Evolutionary conservation across 2,888 invertebrate species (phyloP).

Genomic region (Leptopterna dolabrata): DNA sequence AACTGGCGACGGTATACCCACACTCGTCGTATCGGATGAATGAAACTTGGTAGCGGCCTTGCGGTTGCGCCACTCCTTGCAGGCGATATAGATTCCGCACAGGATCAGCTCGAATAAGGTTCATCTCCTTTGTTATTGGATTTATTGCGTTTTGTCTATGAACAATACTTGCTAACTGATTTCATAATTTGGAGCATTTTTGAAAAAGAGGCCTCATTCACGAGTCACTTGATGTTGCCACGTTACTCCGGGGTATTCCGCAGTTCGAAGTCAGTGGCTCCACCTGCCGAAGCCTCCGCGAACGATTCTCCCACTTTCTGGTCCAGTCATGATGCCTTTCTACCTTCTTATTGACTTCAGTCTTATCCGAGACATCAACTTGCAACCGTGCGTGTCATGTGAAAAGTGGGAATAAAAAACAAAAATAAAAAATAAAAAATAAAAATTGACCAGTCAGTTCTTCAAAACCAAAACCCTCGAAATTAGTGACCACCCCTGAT

Average conservation of each 20-base stretch:
- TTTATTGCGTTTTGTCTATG: neutral
- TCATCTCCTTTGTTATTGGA: neutral
- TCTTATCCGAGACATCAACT: conserved; percentile 28
- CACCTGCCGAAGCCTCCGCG: conserved; percentile 30
- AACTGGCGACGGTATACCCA: neutral
- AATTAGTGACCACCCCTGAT: neutral
- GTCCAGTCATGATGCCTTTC: neutral
- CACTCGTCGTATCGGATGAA: neutral
- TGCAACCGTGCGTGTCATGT: neutral
- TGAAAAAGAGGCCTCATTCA: too few relatives aligned
- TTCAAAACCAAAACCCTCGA: neutral
- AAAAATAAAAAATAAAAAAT: neutral
- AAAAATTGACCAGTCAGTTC: neutral
- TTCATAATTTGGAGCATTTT: too few relatives aligned
- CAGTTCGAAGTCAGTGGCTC: neutral
- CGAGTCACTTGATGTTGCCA: neutral
- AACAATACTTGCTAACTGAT: too few relatives aligned
- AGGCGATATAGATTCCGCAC: neutral
- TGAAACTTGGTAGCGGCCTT: neutral
- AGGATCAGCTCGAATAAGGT: neutral
- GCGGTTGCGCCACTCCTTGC: neutral
- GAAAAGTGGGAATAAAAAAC: neutral
- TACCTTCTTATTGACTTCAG: neutral
- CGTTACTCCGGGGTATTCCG: neutral
- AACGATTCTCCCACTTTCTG: conserved; percentile 20